Evolutionary conservation across 2,113 vertebrate species (phyloP).

Genomic region (Coregonus clupeaformis): DNA sequence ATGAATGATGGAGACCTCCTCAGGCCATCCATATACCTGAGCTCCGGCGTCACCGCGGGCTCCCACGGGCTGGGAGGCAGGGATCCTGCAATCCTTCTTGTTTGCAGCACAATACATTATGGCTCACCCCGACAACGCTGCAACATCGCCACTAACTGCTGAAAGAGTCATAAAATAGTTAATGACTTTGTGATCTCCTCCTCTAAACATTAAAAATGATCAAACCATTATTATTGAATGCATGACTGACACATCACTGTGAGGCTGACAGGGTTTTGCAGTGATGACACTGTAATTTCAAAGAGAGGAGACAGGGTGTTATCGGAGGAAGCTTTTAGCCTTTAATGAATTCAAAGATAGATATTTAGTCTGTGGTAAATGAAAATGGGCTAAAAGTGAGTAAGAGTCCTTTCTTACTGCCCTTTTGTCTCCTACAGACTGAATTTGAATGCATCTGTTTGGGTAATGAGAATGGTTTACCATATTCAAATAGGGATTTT

Average conservation of each 20-base stretch:
- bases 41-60: conserved; percentile 55
- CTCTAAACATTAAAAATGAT: conserved; percentile 42
- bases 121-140: conserved; percentile 42
- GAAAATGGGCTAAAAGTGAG: conserved; percentile 63
- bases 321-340: conserved; percentile 63
- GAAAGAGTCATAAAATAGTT: conserved; percentile 50
- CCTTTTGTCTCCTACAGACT: conserved; percentile 70
- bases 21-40: conserved; percentile 68
- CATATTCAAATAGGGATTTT: conserved; percentile 66
- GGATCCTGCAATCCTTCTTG: conserved; percentile 77
- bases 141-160: conserved; percentile 48
- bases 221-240: conserved; percentile 16
- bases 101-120: conserved; percentile 75
- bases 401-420: conserved; percentile 50
- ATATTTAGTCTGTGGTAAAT: conserved; percentile 64
- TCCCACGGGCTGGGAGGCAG: conserved; percentile 66
- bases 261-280: conserved; percentile 27
- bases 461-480: conserved; percentile 73
- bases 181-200: conserved; percentile 53
- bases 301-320: conserved; percentile 35
- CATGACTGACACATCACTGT: background rate
- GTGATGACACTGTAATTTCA: conserved; percentile 13
- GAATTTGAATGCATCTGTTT: conserved; percentile 72
- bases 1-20: conserved; percentile 84
- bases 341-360: conserved; percentile 64